Evolutionary conservation across 2,888 invertebrate genomes (phyloP), one percentile per base, ranked within the genome.

Genomic region (Ectropis crepuscularia): DNA sequence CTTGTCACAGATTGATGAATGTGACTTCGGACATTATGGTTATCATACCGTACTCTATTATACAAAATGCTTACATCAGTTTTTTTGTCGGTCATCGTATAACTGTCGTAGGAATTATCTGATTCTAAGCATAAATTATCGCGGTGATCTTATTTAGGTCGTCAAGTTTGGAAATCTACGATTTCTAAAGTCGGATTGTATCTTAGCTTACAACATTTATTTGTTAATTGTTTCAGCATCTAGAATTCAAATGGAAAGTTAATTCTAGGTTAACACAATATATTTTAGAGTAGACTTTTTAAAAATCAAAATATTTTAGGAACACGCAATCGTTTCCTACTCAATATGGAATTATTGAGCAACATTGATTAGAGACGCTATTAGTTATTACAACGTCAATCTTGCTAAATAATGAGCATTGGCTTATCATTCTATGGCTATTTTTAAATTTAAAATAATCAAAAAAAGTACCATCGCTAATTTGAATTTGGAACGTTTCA

Each of bases 401-500:
- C 16, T 28, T 28, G 16, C 16, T 28, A 28, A 28, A 28, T 28
- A n/a, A n/a, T n/a, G n/a, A n/a, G n/a, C n/a, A n/a, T n/a, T n/a
- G n/a, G n/a, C n/a, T n/a, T n/a, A n/a, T n/a, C n/a, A n/a, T n/a
- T n/a, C n/a, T n/a, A n/a, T n/a, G n/a, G n/a, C n/a, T 9, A 0
- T 12, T 16, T 10, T 51, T 9, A 9, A 12, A 50, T 4, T 10
- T 2, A 12, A 7, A 37, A 49, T 11, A 9, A 12, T 2, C 41
- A 16, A 9, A 39, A 51, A 38, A 7, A 11, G 16, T 11, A 39
- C 38, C 9, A 12, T 41, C 39, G 47, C 41, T 36, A 9, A 53
- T 65, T 11, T 45, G 48, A 37, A 58, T 28, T 53, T 53, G 6
- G n/a, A 46, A 57, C 16, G 58, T 88, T 88, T 0, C 87, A 93